phyloP scores from a whole-genome alignment of 1,140 invertebrate genomes.

The Callitettix versicolor region DNA sequence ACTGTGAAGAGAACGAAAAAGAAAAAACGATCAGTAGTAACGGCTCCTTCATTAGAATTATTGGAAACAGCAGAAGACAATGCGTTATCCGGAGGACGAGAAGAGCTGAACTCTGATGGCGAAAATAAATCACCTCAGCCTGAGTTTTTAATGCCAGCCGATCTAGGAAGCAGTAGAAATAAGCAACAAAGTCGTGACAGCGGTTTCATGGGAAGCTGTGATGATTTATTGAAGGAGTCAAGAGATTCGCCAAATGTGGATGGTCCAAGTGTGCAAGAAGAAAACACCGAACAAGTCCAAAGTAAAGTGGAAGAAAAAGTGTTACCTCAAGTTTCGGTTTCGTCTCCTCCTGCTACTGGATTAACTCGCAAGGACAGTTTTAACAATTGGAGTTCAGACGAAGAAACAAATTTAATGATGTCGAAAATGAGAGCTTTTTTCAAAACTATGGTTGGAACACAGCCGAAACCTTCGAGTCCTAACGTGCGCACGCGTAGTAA shows the following conservation, averaged over 20 bases:
- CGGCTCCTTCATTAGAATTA: constrained; percentile 30
- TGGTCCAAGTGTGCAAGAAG: constrained; percentile 18
- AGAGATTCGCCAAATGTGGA: constrained; percentile 30
- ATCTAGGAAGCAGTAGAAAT: constrained; percentile 30
- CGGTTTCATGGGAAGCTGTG: constrained; percentile 78
- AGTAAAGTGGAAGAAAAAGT: constrained; percentile 17
- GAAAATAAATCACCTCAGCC: constrained; percentile 46
- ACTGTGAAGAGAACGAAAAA: constrained; percentile 76
- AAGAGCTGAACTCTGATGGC: constrained; percentile 38
- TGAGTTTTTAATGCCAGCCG: constrained; percentile 22
- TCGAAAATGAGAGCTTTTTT: constrained; percentile 85
- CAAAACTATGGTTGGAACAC: constrained; percentile 66
- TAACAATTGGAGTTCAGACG: constrained; percentile 86
- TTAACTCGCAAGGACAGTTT: constrained; percentile 77
- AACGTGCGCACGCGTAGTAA: constrained; percentile 35
- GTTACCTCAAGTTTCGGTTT: constrained; percentile 22
- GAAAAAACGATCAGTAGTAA: constrained; percentile 36
- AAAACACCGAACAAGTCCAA: constrained; percentile 12
- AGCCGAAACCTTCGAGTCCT: constrained; percentile 23
- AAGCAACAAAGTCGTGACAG: constrained; percentile 76
- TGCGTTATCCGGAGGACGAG: constrained; percentile 34
- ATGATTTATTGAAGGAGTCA: constrained; percentile 61
- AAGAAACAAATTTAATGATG: constrained; percentile 91
- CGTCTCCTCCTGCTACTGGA: constrained; percentile 34
- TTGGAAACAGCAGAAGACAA: constrained; percentile 36